Conservation (phyloP, 64 coral and sea anemone species). For the Acropora tenuis region DNA sequence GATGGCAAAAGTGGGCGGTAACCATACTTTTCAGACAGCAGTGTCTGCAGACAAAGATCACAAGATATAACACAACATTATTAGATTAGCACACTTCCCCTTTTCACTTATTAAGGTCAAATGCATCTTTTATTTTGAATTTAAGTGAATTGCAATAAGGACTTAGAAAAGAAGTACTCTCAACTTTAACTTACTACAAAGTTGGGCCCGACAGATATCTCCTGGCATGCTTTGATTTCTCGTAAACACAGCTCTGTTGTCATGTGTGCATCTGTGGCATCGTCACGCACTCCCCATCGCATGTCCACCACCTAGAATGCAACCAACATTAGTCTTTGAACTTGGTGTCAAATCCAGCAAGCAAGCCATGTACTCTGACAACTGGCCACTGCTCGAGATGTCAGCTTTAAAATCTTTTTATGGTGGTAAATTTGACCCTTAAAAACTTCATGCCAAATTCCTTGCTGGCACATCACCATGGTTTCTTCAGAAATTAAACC, state of each 20-base stretch:
- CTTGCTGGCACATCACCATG: too few relatives aligned
- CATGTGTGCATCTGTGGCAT: conserved; percentile 78
- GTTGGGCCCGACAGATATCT: conserved; percentile 84
- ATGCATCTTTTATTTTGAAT: too few relatives aligned
- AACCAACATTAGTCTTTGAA: not conserved
- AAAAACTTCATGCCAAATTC: too few relatives aligned
- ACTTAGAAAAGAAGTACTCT: not conserved
- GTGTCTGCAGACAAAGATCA: conserved; percentile 49
- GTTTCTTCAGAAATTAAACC: too few relatives aligned
- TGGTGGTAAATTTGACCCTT: too few relatives aligned
- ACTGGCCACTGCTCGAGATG: too few relatives aligned
- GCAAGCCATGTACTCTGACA: too few relatives aligned
- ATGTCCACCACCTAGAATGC: conserved; percentile 81
- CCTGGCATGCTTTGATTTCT: conserved; percentile 84
- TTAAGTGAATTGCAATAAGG: too few relatives aligned
- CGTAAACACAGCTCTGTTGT: conserved; percentile 83
- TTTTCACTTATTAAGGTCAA: too few relatives aligned
- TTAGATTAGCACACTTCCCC: too few relatives aligned
- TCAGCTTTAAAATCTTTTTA: too few relatives aligned
- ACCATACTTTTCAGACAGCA: conserved; percentile 89
- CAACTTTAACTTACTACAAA: conserved; percentile 66
- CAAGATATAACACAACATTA: not conserved
- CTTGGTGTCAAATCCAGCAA: too few relatives aligned
- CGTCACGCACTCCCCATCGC: conserved; percentile 89
- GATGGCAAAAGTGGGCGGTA: conserved; percentile 68